Conservation (phyloP, 2,797 vertebrate species). For the Pelochelys cantorii region DNA sequence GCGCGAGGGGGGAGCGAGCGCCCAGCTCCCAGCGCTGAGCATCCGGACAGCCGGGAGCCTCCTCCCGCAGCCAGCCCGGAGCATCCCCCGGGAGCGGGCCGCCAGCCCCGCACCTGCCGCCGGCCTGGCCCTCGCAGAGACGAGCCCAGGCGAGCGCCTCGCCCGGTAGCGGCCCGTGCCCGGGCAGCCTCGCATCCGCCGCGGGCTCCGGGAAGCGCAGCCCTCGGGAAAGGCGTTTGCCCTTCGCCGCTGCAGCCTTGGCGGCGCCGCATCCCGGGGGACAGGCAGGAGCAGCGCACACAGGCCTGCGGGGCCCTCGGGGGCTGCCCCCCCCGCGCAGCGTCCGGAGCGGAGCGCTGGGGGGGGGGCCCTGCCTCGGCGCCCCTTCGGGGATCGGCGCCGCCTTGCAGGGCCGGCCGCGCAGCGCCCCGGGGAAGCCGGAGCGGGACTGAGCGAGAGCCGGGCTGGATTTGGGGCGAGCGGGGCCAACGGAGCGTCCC, state of each 20-base stretch:
- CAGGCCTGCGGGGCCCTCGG: neutral
- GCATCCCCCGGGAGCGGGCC: neutral
- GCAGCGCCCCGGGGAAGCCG: neutral
- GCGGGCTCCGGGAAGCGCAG: too few relatives aligned
- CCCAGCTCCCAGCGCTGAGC: slow-evolving; percentile 11
- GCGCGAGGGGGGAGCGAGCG: neutral
- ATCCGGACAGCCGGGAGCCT: neutral
- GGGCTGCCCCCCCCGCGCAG: neutral
- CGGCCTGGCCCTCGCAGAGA: neutral
- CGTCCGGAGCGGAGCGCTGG: neutral
- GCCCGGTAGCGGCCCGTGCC: too few relatives aligned
- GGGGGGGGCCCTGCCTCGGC: neutral
- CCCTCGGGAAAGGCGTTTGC: neutral
- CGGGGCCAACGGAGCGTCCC: neutral
- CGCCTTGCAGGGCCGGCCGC: too few relatives aligned
- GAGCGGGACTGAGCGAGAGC: neutral
- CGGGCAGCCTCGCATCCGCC: too few relatives aligned
- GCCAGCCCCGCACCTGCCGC: neutral
- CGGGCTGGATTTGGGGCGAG: neutral
- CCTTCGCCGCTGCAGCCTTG: neutral
- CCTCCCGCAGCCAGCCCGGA: neutral
- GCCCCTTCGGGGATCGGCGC: too few relatives aligned
- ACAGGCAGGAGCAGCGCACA: neutral
- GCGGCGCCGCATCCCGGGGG: neutral
- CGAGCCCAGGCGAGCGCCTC: neutral